Conservation (phyloP, 1,140 invertebrate genomes). For the Gonioctena quinquepunctata region DNA sequence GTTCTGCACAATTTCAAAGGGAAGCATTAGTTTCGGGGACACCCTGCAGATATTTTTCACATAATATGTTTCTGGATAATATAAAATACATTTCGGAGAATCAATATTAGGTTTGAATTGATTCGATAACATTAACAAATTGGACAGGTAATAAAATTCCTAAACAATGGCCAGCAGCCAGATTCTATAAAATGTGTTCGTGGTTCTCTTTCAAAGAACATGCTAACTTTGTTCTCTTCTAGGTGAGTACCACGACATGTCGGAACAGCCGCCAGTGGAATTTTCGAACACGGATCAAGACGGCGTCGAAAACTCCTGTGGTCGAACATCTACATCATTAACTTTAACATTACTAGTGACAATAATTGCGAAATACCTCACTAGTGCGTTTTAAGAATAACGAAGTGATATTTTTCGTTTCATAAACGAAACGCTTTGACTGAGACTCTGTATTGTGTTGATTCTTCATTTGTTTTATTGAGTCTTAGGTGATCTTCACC, state of each 20-base stretch:
- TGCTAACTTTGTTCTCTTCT: too few species aligned
- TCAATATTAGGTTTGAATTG: too few species aligned
- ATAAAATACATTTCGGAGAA: too few species aligned
- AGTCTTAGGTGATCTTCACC: neutral
- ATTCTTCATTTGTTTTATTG: slow-evolving; percentile 13
- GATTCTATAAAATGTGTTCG: too few species aligned
- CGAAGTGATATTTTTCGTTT: slow-evolving; percentile 36
- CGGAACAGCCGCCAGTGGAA: slow-evolving; percentile 22
- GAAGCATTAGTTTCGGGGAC: too few species aligned
- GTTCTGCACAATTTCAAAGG: too few species aligned
- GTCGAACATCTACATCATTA: slow-evolving; percentile 1
- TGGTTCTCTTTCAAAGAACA: too few species aligned
- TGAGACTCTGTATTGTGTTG: slow-evolving; percentile 26
- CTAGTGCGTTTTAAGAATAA: slow-evolving; percentile 25
- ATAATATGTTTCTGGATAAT: too few species aligned
- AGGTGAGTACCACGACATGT: slow-evolving; percentile 29
- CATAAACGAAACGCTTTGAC: slow-evolving; percentile 41
- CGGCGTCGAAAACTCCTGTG: neutral
- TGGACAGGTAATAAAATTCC: too few species aligned
- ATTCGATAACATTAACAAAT: too few species aligned
- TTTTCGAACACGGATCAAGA: slow-evolving; percentile 9
- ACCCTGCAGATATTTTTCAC: too few species aligned
- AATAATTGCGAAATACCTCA: slow-evolving; percentile 16
- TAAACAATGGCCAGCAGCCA: too few species aligned
- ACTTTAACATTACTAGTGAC: slow-evolving; percentile 19